Conservation (phyloP, 2,113 vertebrate genomes). For the Xenopus tropicalis region DNA sequence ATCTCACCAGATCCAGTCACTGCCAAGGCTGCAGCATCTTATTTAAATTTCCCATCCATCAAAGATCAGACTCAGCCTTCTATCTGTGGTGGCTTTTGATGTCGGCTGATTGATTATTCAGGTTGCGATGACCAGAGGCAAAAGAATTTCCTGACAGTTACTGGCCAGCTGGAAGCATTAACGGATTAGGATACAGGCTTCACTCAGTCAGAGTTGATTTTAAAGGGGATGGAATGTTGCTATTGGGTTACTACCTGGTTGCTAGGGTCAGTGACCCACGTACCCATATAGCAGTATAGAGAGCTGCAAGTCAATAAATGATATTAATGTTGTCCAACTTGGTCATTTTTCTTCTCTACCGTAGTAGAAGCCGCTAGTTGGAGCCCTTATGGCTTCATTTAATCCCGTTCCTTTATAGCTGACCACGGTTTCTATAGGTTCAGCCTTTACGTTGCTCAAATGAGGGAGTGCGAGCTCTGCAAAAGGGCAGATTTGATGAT, state of each 20-base stretch:
- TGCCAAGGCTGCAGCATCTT: slow-evolving; percentile 25
- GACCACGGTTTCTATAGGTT: no score
- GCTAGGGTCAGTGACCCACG: no score
- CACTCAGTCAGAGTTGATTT: slow-evolving; percentile 1
- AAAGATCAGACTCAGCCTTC: slow-evolving; percentile 31
- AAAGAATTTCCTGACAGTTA: slow-evolving; percentile 34
- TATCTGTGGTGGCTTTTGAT: slow-evolving; percentile 22
- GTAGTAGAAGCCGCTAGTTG: no score
- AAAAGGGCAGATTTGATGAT: no score
- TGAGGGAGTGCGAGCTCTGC: no score
- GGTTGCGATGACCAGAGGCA: slow-evolving; percentile 28
- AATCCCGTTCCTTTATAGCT: no score
- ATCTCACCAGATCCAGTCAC: background rate
- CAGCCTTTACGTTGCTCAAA: no score
- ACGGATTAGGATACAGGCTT: slow-evolving; percentile 1
- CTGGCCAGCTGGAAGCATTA: slow-evolving; percentile 35
- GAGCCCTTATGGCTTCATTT: no score
- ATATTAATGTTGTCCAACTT: no score
- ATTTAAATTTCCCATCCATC: slow-evolving; percentile 39
- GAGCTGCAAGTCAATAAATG: no score
- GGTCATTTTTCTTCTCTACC: no score
- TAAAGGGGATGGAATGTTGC: background rate
- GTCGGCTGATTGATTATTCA: slow-evolving; percentile 30
- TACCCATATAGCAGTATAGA: no score
- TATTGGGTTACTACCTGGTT: background rate